Percentiles rank a stretch among this genome's conserved stretches.
These are phyloP conservation scores for Hapalemur alaotrensis DNA, from an alignment of 2,797 vertebrate species.

Conservation along the genomic window DNA sequence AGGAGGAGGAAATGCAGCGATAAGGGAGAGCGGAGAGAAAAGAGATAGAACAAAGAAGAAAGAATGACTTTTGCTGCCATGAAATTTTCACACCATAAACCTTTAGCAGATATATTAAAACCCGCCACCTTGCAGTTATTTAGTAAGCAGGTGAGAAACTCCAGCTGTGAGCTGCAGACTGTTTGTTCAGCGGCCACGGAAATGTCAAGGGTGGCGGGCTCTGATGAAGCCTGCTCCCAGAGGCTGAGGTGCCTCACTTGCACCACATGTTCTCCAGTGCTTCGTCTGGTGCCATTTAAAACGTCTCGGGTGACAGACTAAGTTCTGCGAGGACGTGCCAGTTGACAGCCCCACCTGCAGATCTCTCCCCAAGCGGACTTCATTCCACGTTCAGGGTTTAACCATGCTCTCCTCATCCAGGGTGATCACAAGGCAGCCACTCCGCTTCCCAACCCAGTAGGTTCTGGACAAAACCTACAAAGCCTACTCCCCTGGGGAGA, in stretches of 20 bases:
- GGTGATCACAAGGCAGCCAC: rapidly evolving
- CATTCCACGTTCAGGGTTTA: not conserved
- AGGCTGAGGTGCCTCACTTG: not conserved
- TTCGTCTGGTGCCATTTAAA: conserved; percentile 34
- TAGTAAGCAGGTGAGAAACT: conserved; percentile 35
- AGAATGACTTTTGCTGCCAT: not conserved
- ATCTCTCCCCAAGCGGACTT: not conserved
- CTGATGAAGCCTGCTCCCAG: not conserved
- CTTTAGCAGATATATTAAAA: not conserved
- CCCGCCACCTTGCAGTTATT: not conserved
- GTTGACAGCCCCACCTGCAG: not conserved
- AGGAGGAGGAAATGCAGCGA: not conserved
- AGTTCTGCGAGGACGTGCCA: not conserved
- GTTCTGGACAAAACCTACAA: not conserved
- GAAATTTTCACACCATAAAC: not conserved
- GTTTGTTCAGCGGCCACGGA: not conserved
- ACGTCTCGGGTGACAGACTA: not conserved
- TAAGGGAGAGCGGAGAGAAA: not conserved
- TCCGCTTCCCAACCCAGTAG: rapidly evolving
- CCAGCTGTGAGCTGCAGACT: not conserved
- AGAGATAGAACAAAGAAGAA: not conserved
- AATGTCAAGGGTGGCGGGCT: not conserved
- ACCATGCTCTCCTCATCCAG: rapidly evolving
- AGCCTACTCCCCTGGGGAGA: not conserved
- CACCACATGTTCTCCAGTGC: not conserved